Percentiles rank a stretch among this genome's conserved stretches.
phyloP scores from a whole-genome alignment of 2,888 invertebrate species.

The Tipula unca region DNA sequence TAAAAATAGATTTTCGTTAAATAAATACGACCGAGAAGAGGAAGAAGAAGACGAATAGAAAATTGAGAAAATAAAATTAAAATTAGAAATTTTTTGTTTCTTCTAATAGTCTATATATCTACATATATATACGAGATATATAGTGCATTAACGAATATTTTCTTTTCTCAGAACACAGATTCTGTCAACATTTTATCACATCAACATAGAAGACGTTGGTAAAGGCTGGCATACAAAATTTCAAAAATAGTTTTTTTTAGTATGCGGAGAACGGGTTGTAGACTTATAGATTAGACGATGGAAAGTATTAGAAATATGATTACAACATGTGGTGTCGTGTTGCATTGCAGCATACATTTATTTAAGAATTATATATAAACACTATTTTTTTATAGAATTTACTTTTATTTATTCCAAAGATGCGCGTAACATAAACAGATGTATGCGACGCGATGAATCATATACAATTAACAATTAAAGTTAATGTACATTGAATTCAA shows the following conservation, averaged over 20 bases:
- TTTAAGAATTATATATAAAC: neutral
- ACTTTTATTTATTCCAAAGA: neutral
- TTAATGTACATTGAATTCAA: too few species aligned
- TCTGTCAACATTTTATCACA: neutral
- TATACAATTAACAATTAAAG: too few species aligned
- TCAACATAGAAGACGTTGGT: neutral
- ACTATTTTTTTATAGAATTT: neutral
- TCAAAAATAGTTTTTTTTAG: neutral
- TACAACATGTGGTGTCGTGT: neutral
- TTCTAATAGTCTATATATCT: neutral
- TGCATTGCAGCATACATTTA: neutral
- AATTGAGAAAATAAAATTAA: neutral
- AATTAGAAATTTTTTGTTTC: neutral
- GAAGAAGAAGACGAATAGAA: neutral
- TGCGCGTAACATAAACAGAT: neutral
- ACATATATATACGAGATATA: too few species aligned
- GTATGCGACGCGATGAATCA: neutral
- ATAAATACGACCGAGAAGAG: neutral
- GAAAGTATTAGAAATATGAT: neutral
- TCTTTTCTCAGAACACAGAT: neutral
- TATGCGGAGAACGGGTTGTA: neutral
- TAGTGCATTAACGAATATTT: neutral
- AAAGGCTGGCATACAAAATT: neutral
- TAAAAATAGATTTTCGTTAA: neutral
- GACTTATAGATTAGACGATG: neutral